Percentiles rank a stretch among this genome's conserved stretches.
These are phyloP conservation scores for Luffia ferchaultella DNA, from an alignment of 2,888 invertebrate species.

Conservation along the genomic window DNA sequence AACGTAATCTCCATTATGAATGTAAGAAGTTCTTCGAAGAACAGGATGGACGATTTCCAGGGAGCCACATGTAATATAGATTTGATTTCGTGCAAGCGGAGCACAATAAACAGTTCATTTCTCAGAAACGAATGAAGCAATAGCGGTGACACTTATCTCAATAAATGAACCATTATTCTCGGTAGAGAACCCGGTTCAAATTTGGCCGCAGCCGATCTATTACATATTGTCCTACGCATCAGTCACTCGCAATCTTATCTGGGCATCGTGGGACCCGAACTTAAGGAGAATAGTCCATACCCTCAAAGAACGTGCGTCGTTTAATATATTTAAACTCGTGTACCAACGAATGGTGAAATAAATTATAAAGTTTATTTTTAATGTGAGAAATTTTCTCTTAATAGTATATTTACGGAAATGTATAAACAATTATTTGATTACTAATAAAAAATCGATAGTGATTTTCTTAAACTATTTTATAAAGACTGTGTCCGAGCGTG, in stretches of 20 bases:
- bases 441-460: no score
- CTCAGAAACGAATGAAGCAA: slow-evolving; percentile 14
- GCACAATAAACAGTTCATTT: not conserved
- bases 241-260: slow-evolving; percentile 57
- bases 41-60: no score
- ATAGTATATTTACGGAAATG: no score
- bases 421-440: no score
- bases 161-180: slow-evolving; percentile 51
- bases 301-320: slow-evolving; percentile 12
- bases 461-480: slow-evolving; percentile 11
- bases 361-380: no score
- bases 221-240: slow-evolving; percentile 58
- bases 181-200: slow-evolving; percentile 29
- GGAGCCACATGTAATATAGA: no score
- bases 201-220: slow-evolving; percentile 46
- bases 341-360: no score
- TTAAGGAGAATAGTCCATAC: slow-evolving; percentile 19
- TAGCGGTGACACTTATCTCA: slow-evolving; percentile 50
- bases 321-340: slow-evolving; percentile 1
- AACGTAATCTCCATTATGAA: no score
- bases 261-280: slow-evolving; percentile 49
- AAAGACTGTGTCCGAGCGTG: slow-evolving; percentile 9
- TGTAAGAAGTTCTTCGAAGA: no score
- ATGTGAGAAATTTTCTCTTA: no score
- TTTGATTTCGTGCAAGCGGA: not conserved